Evolutionary conservation across 2,888 invertebrate species (phyloP).

Genomic region (Leptinotarsa rubiginosa): DNA sequence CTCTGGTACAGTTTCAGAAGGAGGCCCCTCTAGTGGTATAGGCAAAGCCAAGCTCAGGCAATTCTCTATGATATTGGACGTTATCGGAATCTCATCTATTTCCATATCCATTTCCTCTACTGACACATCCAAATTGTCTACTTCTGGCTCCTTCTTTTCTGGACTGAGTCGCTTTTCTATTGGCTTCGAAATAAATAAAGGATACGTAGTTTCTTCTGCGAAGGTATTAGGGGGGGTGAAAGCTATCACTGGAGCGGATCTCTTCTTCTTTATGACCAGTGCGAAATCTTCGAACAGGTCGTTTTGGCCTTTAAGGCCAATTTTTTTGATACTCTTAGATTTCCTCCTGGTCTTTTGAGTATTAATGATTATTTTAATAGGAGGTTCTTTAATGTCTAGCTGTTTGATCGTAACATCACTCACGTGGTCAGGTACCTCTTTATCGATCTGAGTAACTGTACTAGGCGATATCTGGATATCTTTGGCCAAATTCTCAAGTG

Average conservation of each 20-base stretch:
- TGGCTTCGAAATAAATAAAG: conserved; percentile 17
- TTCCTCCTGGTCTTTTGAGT: conserved; percentile 52
- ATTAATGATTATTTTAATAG: conserved; percentile 45
- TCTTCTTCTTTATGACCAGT: conserved; percentile 54
- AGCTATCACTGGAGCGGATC: conserved; percentile 46
- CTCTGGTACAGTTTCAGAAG: background rate
- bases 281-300: conserved; percentile 54
- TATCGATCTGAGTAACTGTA: conserved; percentile 3
- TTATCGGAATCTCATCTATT: conserved; percentile 53
- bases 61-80: conserved; percentile 51
- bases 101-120: conserved; percentile 57
- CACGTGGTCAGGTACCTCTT: background rate
- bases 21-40: background rate
- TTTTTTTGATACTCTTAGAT: conserved; percentile 52
- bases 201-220: conserved; percentile 32
- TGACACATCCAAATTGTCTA: conserved; percentile 45
- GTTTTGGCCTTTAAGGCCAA: conserved; percentile 48
- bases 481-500: background rate
- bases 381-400: conserved; percentile 22
- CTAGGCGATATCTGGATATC: background rate
- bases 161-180: background rate
- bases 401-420: background rate
- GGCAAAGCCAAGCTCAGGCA: conserved; percentile 32
- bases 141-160: conserved; percentile 18
- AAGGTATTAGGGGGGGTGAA: conserved; percentile 41